These are phyloP conservation scores for Hedychridium roseum DNA, from an alignment of 2,888 invertebrate genomes.

Conservation along the genomic window DNA sequence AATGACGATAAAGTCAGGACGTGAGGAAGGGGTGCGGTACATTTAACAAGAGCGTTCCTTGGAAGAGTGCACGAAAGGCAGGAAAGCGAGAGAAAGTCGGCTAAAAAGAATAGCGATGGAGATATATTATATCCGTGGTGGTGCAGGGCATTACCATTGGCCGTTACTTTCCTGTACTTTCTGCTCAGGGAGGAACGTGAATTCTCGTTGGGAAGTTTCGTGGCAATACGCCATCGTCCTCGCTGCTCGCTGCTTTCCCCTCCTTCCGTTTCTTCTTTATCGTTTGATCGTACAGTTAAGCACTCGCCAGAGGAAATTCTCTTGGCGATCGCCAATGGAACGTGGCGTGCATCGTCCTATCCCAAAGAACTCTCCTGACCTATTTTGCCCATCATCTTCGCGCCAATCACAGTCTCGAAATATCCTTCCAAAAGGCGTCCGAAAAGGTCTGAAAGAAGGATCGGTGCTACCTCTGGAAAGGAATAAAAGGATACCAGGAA, in stretches of 20 bases:
- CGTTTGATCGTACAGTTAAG: conserved; percentile 6
- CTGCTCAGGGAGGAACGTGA: not conserved
- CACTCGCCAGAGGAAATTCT: conserved; percentile 4
- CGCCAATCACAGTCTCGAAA: too few species aligned
- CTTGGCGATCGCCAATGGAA: conserved; percentile 3
- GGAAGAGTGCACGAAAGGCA: not conserved
- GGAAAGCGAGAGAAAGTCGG: not conserved
- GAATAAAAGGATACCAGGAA: conserved; percentile 7
- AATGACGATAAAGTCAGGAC: not conserved
- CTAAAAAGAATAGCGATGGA: not conserved
- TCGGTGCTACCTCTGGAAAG: too few species aligned
- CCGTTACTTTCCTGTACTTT: conserved; percentile 8
- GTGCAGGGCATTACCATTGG: conserved; percentile 16
- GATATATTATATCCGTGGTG: not conserved
- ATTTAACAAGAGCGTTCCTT: conserved; percentile 1
- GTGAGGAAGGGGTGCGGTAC: not conserved
- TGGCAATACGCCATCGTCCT: conserved; percentile 4
- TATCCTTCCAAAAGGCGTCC: too few species aligned
- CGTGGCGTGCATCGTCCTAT: not conserved
- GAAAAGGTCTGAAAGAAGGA: too few species aligned
- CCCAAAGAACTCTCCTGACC: too few species aligned
- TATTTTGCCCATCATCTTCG: too few species aligned
- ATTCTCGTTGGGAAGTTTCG: conserved; percentile 6
- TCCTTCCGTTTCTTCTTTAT: conserved; percentile 1
- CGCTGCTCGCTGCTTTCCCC: not conserved